Evolutionary conservation across 2,113 vertebrate genomes (phyloP).

Genomic region (human (Homo sapiens)): GRCh38 chr9:105712001-105712500

Average conservation of each 20-base stretch:
- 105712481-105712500: not conserved
- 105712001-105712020: too few species aligned
- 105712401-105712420: not conserved
- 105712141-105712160: too few species aligned
- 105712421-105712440: not conserved
- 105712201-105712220: not conserved
- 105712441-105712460: not conserved
- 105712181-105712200: too few species aligned
- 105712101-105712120: too few species aligned
- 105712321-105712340: slow-evolving; percentile 16
- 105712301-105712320: not conserved
- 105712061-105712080: too few species aligned
- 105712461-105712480: not conserved
- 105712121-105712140: too few species aligned
- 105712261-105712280: not conserved
- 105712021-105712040: too few species aligned
- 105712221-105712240: not conserved
- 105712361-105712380: not conserved
- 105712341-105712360: not conserved
- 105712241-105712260: not conserved
- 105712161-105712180: too few species aligned
- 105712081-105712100: too few species aligned
- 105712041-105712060: too few species aligned
- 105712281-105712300: slow-evolving; percentile 24
- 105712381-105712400: not conserved